Conservation (phyloP, 2,113 vertebrate genomes). For the Zeus faber region DNA sequence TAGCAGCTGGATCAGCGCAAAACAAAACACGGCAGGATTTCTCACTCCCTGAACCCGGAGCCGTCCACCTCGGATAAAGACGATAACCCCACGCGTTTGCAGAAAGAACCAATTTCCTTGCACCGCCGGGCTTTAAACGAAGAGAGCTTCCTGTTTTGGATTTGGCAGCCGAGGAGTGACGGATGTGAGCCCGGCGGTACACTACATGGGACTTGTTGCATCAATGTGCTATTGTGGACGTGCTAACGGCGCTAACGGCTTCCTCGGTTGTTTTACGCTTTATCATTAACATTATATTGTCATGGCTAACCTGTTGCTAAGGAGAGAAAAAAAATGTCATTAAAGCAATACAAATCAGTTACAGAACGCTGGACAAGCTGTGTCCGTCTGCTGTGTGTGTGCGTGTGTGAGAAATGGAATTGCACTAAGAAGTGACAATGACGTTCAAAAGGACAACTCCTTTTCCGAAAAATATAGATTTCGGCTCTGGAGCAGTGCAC, state of each 20-base stretch:
- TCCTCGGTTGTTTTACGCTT: slow-evolving; percentile 59
- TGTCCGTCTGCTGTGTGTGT: slow-evolving; percentile 16
- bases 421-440: neutral
- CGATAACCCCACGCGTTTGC: too few species aligned
- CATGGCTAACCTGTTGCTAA: slow-evolving; percentile 72
- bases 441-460: too few species aligned
- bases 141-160: slow-evolving; percentile 29
- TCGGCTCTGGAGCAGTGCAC: too few species aligned
- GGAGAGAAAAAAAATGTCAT: slow-evolving; percentile 61
- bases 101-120: too few species aligned
- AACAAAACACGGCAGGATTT: too few species aligned
- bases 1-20: too few species aligned
- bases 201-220: slow-evolving; percentile 49
- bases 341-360: slow-evolving; percentile 76
- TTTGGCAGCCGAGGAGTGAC: slow-evolving; percentile 24
- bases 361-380: slow-evolving; percentile 27
- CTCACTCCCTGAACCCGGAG: too few species aligned
- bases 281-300: slow-evolving; percentile 67
- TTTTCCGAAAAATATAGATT: too few species aligned
- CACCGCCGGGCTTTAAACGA: too few species aligned
- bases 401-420: neutral
- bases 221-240: slow-evolving; percentile 56
- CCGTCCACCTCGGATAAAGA: too few species aligned
- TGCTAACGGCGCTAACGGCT: slow-evolving; percentile 55
- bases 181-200: slow-evolving; percentile 41